phyloP scores from a whole-genome alignment of 2,113 vertebrate genomes.

The Hemiscyllium ocellatum region DNA sequence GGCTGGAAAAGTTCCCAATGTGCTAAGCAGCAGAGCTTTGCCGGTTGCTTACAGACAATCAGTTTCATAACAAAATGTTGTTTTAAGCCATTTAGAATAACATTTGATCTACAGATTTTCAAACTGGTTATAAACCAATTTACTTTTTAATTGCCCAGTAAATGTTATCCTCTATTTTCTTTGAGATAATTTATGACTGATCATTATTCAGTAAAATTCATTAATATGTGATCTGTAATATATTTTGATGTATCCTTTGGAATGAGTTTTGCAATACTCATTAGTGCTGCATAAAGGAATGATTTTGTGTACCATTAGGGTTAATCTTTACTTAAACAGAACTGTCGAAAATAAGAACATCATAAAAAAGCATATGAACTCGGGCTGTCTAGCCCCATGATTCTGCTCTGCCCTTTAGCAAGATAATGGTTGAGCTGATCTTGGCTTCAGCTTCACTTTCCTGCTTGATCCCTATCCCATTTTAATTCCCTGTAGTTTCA shows the following conservation, averaged over 20 bases:
- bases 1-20: background rate
- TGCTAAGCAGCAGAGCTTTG: background rate
- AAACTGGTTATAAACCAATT: background rate
- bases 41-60: background rate
- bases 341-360: background rate
- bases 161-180: background rate
- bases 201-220: background rate
- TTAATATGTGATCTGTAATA: background rate
- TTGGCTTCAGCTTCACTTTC: too few species aligned
- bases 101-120: too few species aligned
- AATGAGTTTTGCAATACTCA: background rate
- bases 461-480: too few species aligned
- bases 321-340: background rate
- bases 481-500: too few species aligned
- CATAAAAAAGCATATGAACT: too few species aligned
- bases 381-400: background rate
- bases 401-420: too few species aligned
- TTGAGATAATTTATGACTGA: background rate
- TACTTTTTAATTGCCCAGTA: background rate
- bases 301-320: background rate
- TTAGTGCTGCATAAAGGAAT: background rate
- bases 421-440: too few species aligned
- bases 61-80: background rate
- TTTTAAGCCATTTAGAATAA: background rate
- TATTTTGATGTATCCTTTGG: background rate